Base-by-base conservation (phyloP, 1,140 invertebrate genomes). In the Diorhabda carinulata region DNA sequence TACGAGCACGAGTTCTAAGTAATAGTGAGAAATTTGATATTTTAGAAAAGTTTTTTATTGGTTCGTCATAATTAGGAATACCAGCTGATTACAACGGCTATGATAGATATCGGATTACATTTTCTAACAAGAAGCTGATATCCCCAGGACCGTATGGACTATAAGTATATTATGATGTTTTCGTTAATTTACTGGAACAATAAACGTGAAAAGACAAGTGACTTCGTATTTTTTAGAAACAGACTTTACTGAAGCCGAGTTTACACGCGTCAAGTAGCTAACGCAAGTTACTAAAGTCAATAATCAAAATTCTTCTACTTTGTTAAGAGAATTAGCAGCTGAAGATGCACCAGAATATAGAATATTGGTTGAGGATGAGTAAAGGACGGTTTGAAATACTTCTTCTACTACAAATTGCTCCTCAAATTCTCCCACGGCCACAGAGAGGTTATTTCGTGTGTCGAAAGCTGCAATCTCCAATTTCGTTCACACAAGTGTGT, bases 321-420 rank as follows among this genome's bases (percentile, higher is more conserved):
- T 69, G 41, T 44, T 66, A n/a, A 69, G 57, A 57, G 70, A 69
- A 67, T 52, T 71, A 5, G 70, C 67, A 52, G 25, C 47, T n/a
- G 63, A 71, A 61, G 67, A 71, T 58, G 41, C 52, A 44, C 5
- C 43, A 62, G 62, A 71, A 66, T 71, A 66, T 61, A 60, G n/a
- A 52, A 63, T n/a, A 69, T 43, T 71, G 67, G 42, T 59, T 71
- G 63, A 71, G 67, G 62, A 69, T 71, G 62, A 57, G 62, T 45
- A 52, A 43, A 57, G 58, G 45, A 60, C 41, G 7, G 63, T 71
- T 71, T 69, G 44, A 71, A 25, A 69, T 40, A 44, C 43, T 69
- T 9, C n/a, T n/a, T n/a, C n/a, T n/a, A n/a, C n/a, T n/a, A n/a
- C 40, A 67, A 47, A 43, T 69, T 67, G 47, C 45, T 9, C 68